Conservation (phyloP, 2,797 vertebrate species). For the Anableps anableps region DNA sequence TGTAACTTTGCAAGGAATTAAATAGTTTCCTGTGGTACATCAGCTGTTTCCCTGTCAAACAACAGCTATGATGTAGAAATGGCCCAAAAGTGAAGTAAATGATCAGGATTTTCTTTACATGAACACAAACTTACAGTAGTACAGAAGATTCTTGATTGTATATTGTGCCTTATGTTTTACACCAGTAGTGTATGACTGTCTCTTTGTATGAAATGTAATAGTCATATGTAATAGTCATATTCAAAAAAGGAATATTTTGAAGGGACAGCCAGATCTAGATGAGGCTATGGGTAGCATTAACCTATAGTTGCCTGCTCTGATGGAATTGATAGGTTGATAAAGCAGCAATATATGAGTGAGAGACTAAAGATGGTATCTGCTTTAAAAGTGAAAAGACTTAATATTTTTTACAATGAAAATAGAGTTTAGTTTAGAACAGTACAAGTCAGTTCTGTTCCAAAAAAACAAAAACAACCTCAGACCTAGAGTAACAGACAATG, state of each 20-base stretch:
- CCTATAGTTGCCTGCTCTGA: not conserved
- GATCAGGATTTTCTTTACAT: not conserved
- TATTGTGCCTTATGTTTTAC: not conserved
- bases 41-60: not conserved
- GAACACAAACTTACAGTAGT: not conserved
- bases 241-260: too few relatives aligned
- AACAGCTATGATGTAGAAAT: not conserved
- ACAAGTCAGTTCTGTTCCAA: not conserved
- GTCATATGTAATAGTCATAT: not conserved
- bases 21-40: not conserved
- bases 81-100: not conserved
- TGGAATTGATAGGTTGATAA: not conserved
- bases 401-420: not conserved
- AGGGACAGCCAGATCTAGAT: not conserved
- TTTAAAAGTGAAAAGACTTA: too few relatives aligned
- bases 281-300: not conserved
- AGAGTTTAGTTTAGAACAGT: not conserved
- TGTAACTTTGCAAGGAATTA: not conserved
- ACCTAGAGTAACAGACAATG: not conserved
- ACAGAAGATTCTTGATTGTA: not conserved
- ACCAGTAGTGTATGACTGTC: not conserved
- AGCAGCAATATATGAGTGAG: not conserved
- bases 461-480: not conserved
- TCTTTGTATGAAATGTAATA: not conserved
- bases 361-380: too few relatives aligned